A percentile compares a stretch with the other conserved stretches of the same genome.
Conservation (phyloP, 1,140 invertebrate species). For the Nasonia longicornis region DNA sequence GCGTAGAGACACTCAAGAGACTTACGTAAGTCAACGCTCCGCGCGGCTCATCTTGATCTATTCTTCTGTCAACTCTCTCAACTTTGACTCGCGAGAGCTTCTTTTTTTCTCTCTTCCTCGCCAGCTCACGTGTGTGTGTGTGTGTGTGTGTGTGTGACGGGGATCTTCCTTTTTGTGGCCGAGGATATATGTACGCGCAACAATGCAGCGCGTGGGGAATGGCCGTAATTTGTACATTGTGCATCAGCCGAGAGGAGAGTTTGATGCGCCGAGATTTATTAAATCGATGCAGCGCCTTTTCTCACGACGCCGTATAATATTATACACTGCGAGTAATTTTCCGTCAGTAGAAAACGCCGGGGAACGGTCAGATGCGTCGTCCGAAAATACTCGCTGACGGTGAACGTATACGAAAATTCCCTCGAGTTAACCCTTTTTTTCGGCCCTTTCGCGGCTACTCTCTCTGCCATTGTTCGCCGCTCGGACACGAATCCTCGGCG, state of each 20-base stretch:
- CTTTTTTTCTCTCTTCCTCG: constrained; percentile 2
- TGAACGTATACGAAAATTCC: background rate
- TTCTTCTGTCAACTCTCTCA: constrained; percentile 34
- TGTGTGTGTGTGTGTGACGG: constrained; percentile 2
- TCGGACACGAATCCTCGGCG: constrained; percentile 56
- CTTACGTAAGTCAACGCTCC: constrained; percentile 29
- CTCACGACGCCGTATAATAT: background rate
- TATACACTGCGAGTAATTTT: background rate
- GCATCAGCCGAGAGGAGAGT: background rate
- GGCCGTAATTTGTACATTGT: constrained; percentile 28
- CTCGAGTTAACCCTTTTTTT: background rate
- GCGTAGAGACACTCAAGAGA: background rate
- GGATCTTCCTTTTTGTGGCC: constrained; percentile 21
- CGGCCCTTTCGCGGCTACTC: background rate
- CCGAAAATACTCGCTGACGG: background rate
- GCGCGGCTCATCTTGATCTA: constrained; percentile 15
- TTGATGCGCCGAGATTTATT: constrained; percentile 24
- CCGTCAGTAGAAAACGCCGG: background rate
- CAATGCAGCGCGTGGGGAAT: constrained; percentile 1
- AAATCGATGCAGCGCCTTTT: constrained; percentile 28
- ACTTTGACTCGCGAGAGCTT: constrained; percentile 26
- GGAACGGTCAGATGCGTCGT: background rate
- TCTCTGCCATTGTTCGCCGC: constrained; percentile 53
- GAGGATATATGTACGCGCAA: constrained; percentile 1
- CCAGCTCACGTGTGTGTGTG: background rate